These are phyloP conservation scores for Pissodes strobi DNA, from an alignment of 1,140 invertebrate species.

Conservation along the genomic window DNA sequence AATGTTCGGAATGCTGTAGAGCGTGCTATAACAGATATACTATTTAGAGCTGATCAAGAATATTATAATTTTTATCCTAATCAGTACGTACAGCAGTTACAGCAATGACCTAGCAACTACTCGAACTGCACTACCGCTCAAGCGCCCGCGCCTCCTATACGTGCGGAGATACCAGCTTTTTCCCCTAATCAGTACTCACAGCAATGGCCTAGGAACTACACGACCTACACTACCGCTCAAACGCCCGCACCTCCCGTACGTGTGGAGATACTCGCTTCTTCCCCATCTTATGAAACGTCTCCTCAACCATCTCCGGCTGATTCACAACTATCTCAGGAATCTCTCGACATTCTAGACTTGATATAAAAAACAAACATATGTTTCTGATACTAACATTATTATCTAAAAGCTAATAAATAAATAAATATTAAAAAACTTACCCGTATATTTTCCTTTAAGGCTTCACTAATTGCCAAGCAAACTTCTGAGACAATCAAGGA, in stretches of 20 bases:
- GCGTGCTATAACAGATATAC: too few relatives aligned
- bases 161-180: too few relatives aligned
- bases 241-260: slow-evolving; percentile 6
- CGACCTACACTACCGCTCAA: slow-evolving; percentile 9
- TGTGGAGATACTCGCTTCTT: slow-evolving; percentile 7
- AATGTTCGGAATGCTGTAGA: too few relatives aligned
- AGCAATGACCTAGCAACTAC: too few relatives aligned
- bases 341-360: too few relatives aligned
- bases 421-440: slow-evolving; percentile 15
- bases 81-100: too few relatives aligned
- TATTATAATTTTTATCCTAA: too few relatives aligned
- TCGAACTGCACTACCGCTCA: too few relatives aligned
- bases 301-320: slow-evolving; percentile 2
- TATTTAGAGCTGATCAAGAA: too few relatives aligned
- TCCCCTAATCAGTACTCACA: slow-evolving; percentile 3
- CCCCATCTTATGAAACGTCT: slow-evolving; percentile 7
- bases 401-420: slow-evolving; percentile 1
- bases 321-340: too few relatives aligned
- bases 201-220: slow-evolving; percentile 10
- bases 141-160: too few relatives aligned
- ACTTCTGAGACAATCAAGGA: slow-evolving; percentile 40
- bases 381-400: neutral
- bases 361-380: too few relatives aligned
- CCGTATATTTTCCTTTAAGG: slow-evolving; percentile 31
- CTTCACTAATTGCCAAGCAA: slow-evolving; percentile 34